A percentile compares a stretch with the other conserved stretches of the same genome.
Conservation (phyloP, 2,113 vertebrate species). For the Paedocypris sp. region DNA sequence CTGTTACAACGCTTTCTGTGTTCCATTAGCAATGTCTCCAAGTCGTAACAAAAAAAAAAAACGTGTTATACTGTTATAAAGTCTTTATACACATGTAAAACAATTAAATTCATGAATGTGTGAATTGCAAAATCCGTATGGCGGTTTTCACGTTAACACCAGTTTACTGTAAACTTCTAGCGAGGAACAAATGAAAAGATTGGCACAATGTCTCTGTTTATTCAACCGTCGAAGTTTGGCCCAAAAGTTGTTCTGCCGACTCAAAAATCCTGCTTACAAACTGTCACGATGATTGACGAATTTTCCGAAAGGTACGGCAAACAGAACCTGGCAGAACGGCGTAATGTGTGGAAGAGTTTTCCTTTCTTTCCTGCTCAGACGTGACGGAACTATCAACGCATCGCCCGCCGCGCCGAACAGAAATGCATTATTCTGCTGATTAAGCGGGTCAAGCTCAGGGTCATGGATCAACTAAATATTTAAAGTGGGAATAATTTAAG, state of each 20-base stretch:
- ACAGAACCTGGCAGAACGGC: background rate
- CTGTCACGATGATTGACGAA: conserved; percentile 11
- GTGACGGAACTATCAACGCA: too few relatives aligned
- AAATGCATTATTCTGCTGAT: background rate
- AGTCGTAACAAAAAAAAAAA: too few relatives aligned
- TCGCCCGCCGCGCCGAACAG: too few relatives aligned
- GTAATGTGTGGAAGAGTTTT: background rate
- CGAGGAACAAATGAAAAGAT: background rate
- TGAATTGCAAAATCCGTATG: too few relatives aligned
- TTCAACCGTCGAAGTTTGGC: background rate
- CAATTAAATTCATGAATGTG: too few relatives aligned
- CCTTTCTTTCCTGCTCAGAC: background rate
- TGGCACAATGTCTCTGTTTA: conserved; percentile 15
- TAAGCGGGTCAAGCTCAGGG: background rate
- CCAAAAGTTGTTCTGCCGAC: conserved; percentile 5
- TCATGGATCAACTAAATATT: background rate
- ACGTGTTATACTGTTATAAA: too few relatives aligned
- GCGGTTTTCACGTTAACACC: too few relatives aligned
- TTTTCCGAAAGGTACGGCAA: background rate
- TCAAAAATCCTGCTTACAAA: background rate
- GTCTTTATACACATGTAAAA: too few relatives aligned
- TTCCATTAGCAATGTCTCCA: too few relatives aligned
- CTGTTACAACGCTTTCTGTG: too few relatives aligned
- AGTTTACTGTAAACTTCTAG: too few relatives aligned
- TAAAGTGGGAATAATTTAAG: background rate